A percentile compares a stretch with the other conserved stretches of the same genome.
phyloP scores from a whole-genome alignment of 2,888 invertebrate species.

The Pachycephus smyrnensis region DNA sequence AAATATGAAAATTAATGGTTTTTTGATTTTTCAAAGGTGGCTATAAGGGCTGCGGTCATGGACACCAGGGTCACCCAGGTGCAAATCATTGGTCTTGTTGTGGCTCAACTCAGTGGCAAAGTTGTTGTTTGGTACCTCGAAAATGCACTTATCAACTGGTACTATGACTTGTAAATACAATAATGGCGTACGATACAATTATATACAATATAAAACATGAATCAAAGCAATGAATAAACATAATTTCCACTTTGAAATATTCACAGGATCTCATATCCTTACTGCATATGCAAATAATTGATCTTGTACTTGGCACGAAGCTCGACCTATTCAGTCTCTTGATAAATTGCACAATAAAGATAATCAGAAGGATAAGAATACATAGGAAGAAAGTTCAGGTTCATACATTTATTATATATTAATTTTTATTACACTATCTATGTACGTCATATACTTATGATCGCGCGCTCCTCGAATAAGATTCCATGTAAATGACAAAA shows the following conservation, averaged over 20 bases:
- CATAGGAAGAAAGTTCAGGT: constrained; percentile 36
- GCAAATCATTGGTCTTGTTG: constrained; percentile 87
- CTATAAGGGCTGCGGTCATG: constrained; percentile 81
- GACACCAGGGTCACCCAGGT: constrained; percentile 84
- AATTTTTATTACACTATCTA: constrained; percentile 62
- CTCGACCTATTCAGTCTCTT: background rate
- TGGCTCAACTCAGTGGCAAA: constrained; percentile 66
- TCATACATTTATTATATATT: constrained; percentile 63
- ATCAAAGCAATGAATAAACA: background rate
- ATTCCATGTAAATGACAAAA: constrained; percentile 35
- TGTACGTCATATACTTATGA: constrained; percentile 51
- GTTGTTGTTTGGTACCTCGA: constrained; percentile 45
- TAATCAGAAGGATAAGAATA: background rate
- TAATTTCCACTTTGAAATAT: background rate
- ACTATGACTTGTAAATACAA: constrained; percentile 28
- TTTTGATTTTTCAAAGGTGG: constrained; percentile 53
- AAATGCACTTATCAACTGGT: constrained; percentile 45
- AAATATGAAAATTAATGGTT: constrained; percentile 8
- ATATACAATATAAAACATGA: background rate
- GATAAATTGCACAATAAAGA: background rate
- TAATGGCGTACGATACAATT: background rate
- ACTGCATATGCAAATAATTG: background rate
- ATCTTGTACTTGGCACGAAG: background rate
- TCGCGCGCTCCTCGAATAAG: constrained; percentile 57
- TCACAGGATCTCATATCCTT: background rate